These are phyloP conservation scores for Amphiprion percula DNA, from an alignment of 2,113 vertebrate genomes.

Conservation along the genomic window DNA sequence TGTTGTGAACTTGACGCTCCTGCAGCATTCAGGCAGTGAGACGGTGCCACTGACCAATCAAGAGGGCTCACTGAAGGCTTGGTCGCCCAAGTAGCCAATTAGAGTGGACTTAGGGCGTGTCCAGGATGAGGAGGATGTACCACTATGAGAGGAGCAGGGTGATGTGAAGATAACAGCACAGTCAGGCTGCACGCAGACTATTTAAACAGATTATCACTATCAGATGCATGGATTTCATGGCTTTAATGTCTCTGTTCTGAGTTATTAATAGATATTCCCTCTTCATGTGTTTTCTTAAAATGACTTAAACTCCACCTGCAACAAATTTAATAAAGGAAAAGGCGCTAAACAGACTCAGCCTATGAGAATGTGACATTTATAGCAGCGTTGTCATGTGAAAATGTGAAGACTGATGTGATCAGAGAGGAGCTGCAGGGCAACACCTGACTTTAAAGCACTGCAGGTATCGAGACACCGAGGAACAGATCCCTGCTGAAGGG, in stretches of 20 bases:
- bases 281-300: not conserved
- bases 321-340: not conserved
- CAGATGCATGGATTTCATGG: not conserved
- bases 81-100: slow-evolving; percentile 75
- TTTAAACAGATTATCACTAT: not conserved
- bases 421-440: slow-evolving; percentile 18
- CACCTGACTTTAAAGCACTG: slow-evolving; percentile 11
- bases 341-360: not conserved
- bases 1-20: not conserved
- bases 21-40: slow-evolving; percentile 71
- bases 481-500: slow-evolving; percentile 3
- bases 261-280: not conserved
- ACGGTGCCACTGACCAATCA: slow-evolving; percentile 75
- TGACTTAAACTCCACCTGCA: not conserved
- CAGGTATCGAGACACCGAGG: slow-evolving; percentile 4
- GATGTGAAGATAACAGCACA: not conserved
- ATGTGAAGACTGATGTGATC: slow-evolving; percentile 3
- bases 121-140: slow-evolving; percentile 67
- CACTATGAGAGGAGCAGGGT: slow-evolving; percentile 59
- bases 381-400: too few species aligned
- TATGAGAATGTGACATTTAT: not conserved
- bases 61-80: slow-evolving; percentile 38
- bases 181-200: not conserved
- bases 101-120: slow-evolving; percentile 65
- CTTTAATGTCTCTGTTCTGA: not conserved